These are phyloP conservation scores for Onychostoma macrolepis DNA, from an alignment of 2,113 vertebrate genomes.

Conservation along the genomic window DNA sequence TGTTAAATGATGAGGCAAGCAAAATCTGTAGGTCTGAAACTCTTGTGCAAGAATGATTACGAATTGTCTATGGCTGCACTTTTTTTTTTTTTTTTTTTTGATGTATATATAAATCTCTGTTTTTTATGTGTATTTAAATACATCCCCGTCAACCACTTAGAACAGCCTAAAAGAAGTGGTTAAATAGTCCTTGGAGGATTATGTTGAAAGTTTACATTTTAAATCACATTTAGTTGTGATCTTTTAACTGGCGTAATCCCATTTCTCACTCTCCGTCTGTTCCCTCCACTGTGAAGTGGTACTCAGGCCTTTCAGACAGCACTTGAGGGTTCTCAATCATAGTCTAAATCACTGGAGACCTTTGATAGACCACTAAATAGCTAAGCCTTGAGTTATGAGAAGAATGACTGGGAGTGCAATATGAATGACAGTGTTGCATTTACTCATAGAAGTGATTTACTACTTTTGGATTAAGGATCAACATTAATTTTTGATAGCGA, in stretches of 20 bases:
- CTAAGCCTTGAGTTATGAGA: neutral
- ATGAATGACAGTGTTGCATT: constrained; percentile 15
- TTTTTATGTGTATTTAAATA: too few species aligned
- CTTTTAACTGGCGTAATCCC: neutral
- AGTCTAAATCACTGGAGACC: neutral
- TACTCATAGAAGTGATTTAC: neutral
- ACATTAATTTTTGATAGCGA: neutral
- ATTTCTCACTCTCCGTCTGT: neutral
- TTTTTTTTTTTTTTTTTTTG: too few species aligned
- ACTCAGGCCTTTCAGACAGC: neutral
- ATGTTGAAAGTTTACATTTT: neutral
- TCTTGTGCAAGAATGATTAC: too few species aligned
- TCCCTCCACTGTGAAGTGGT: neutral
- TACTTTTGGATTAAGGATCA: neutral
- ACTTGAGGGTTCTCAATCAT: neutral
- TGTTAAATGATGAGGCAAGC: too few species aligned
- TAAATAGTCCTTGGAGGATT: neutral
- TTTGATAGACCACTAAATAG: neutral
- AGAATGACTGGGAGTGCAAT: neutral
- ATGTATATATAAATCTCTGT: too few species aligned
- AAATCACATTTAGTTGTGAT: neutral
- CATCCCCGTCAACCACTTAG: neutral
- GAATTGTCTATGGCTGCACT: neutral
- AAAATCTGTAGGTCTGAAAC: too few species aligned
- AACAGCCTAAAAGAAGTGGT: neutral